Base-by-base conservation (phyloP, 2,797 vertebrate species). In the Acanthis flammea region DNA sequence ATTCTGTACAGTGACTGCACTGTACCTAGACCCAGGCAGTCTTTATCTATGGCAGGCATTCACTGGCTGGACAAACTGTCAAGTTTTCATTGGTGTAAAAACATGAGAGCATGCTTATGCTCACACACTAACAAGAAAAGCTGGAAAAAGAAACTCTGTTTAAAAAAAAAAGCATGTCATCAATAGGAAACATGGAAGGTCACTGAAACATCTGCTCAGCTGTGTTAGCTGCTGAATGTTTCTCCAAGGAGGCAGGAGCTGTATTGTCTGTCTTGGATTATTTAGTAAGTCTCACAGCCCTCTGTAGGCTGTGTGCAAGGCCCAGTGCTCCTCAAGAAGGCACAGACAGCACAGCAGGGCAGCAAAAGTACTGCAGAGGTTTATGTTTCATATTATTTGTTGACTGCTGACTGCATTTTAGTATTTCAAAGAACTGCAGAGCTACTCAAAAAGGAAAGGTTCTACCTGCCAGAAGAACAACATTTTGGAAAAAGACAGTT, bases 211-310 rank as follows among this genome's bases (percentile, higher is more conserved):
- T 97, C 96, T 97, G 97, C 95, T 97, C 91, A 54, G 19, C 74
- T 94, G 88, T 2, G 21, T 95, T 97, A 95, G 90, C 93, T 95
- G 62, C 92, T 95, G 92, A 95, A 91, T 33, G 73, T 77, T 82
- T 77, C 93, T 97, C 79, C 81, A 53, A 71, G 88, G 88, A 96
- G 94, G 93, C 96, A 96, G 88, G 55, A 81, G 45, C 4, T 86
- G 71, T 79, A 96, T 91, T 96, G 96, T 96, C 94, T 96, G 96
- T 89, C 93, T 96, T 92, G 97, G 95, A 97, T 94, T 96, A 94
- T 90, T 97, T 95, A 96, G 71, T 63, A 86, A 96, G 91, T 88
- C 9, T 72, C 89, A 88, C 65, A 86, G 82, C 39, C 84, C 92
- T 86, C 61, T 42, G 12, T 47, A 51, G 74, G 67, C 74, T 42